Evolutionary conservation across 2,797 vertebrate genomes (phyloP).

Genomic region (Coregonus ussuriensis): DNA sequence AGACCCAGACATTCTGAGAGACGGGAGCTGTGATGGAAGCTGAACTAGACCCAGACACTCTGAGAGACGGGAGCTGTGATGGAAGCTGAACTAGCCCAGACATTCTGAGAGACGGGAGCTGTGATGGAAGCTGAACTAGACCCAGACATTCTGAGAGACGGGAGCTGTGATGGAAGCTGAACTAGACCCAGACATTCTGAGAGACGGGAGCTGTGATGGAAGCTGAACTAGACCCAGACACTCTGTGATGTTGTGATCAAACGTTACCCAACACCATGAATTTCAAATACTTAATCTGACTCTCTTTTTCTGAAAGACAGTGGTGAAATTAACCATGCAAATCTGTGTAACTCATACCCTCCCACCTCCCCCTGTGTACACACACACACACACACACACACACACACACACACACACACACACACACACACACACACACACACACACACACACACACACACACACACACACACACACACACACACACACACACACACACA

Average conservation of each 20-base stretch:
- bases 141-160: too few species aligned
- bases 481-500: background rate
- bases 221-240: background rate
- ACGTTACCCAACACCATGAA: background rate
- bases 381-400: background rate
- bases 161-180: too few species aligned
- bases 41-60: too few species aligned
- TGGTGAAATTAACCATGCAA: background rate
- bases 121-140: too few species aligned
- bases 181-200: background rate
- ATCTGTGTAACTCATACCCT: background rate
- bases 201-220: too few species aligned
- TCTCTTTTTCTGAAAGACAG: background rate
- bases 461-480: background rate
- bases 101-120: too few species aligned
- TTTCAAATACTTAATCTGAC: background rate
- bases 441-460: background rate
- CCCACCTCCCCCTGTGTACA: background rate
- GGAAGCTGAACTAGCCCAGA: too few species aligned
- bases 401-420: background rate
- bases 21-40: too few species aligned
- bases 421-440: constrained; percentile 3
- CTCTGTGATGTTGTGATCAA: background rate
- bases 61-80: too few species aligned
- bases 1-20: too few species aligned